phyloP scores from a whole-genome alignment of 2,797 vertebrate species.

The Steatocranus sp. region DNA sequence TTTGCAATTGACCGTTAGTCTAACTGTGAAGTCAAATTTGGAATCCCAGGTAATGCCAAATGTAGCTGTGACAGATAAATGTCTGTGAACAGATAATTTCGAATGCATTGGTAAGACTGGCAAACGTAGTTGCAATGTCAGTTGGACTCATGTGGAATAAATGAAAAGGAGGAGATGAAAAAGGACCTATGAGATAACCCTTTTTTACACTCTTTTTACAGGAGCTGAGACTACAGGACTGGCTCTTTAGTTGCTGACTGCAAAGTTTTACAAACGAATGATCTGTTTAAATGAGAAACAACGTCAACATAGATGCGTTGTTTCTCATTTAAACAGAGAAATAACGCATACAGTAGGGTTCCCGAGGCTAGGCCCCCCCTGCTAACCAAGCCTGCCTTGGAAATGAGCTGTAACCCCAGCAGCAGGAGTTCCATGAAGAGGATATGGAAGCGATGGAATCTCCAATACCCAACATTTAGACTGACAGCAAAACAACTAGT shows the following conservation, averaged over 20 bases:
- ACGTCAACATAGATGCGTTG: accelerated
- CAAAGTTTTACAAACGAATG: neutral
- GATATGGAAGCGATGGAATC: neutral
- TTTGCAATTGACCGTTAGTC: neutral
- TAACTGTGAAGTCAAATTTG: neutral
- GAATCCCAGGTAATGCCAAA: neutral
- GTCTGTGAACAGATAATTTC: neutral
- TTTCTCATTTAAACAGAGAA: neutral
- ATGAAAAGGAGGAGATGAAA: neutral
- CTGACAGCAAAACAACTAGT: neutral
- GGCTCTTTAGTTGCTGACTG: neutral
- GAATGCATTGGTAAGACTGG: neutral
- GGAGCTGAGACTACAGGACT: neutral
- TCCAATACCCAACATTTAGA: neutral
- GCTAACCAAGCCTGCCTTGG: neutral
- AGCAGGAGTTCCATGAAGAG: neutral
- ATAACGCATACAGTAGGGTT: neutral
- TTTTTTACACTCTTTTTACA: neutral
- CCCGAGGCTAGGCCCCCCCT: neutral
- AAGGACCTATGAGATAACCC: neutral
- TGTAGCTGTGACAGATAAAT: neutral
- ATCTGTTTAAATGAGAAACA: neutral
- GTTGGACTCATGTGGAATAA: neutral
- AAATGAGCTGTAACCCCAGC: neutral
- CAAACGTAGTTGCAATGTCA: neutral